These are phyloP conservation scores for Limonius californicus DNA, from an alignment of 1,140 invertebrate species.

Conservation along the genomic window DNA sequence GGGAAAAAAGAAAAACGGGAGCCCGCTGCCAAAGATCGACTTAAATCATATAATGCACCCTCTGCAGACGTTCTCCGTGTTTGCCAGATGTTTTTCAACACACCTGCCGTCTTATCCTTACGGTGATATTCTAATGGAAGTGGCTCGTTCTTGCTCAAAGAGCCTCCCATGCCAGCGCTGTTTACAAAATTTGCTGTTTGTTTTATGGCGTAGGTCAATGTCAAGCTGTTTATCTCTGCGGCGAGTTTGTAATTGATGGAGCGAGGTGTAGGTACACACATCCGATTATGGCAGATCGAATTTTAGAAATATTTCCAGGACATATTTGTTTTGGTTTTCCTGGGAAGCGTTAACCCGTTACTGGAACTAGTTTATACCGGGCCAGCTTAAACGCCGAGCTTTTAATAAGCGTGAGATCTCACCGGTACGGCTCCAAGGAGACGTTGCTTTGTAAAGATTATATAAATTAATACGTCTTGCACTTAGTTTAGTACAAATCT, in stretches of 20 bases:
- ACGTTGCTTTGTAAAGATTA: no score
- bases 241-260: not conserved
- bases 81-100: constrained; percentile 20
- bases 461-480: not conserved
- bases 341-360: not conserved
- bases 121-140: not conserved
- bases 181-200: not conserved
- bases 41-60: constrained; percentile 5
- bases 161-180: not conserved
- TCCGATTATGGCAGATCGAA: no score
- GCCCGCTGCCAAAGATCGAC: not conserved
- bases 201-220: not conserved
- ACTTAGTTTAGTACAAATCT: not conserved
- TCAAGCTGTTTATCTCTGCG: not conserved
- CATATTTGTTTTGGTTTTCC: not conserved
- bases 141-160: not conserved
- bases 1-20: no score
- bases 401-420: not conserved
- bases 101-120: constrained; percentile 6
- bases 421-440: no score
- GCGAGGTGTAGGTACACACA: not conserved
- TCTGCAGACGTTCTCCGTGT: constrained; percentile 13
- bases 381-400: not conserved
- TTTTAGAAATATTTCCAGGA: no score
- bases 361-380: not conserved